These are phyloP conservation scores for Amphimedon queenslandica DNA, from an alignment of 37 sponge, comb jelly and placozoan genomes.

Conservation along the genomic window DNA sequence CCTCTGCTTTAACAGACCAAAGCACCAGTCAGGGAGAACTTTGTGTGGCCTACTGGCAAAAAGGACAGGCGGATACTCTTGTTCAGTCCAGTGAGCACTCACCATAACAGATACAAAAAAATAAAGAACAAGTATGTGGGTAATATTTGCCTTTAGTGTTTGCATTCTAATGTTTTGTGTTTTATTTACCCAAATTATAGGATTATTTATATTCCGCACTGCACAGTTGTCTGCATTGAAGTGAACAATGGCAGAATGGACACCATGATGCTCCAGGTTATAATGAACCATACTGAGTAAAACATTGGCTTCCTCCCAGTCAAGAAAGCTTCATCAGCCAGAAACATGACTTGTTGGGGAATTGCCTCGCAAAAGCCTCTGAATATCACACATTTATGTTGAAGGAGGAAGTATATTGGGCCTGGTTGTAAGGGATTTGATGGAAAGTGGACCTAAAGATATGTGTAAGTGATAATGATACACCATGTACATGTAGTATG, in stretches of 20 bases:
- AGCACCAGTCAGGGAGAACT: too few relatives aligned
- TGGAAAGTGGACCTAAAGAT: constrained; percentile 35
- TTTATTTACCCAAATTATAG: not conserved
- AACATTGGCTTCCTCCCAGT: constrained; percentile 12
- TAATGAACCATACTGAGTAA: not conserved
- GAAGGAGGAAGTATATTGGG: constrained; percentile 63
- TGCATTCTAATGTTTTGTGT: not conserved
- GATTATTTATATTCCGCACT: not conserved
- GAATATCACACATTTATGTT: constrained; percentile 53
- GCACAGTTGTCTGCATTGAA: constrained; percentile 2
- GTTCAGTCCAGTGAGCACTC: not conserved
- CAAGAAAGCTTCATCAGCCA: constrained; percentile 18
- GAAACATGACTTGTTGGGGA: constrained; percentile 42
- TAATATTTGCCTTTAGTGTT: too few relatives aligned
- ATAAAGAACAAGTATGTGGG: not conserved
- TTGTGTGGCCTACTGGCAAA: constrained; percentile 2
- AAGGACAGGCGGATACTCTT: not conserved
- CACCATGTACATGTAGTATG: not conserved
- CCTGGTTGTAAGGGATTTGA: constrained; percentile 56
- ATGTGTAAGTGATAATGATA: too few relatives aligned
- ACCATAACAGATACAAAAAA: constrained; percentile 3
- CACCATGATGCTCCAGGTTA: not conserved
- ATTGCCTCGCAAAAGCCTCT: constrained; percentile 57
- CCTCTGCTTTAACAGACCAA: too few relatives aligned
- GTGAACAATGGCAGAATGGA: not conserved